phyloP scores from a whole-genome alignment of 2,113 vertebrate species.

The Dipodomys ordii region DNA sequence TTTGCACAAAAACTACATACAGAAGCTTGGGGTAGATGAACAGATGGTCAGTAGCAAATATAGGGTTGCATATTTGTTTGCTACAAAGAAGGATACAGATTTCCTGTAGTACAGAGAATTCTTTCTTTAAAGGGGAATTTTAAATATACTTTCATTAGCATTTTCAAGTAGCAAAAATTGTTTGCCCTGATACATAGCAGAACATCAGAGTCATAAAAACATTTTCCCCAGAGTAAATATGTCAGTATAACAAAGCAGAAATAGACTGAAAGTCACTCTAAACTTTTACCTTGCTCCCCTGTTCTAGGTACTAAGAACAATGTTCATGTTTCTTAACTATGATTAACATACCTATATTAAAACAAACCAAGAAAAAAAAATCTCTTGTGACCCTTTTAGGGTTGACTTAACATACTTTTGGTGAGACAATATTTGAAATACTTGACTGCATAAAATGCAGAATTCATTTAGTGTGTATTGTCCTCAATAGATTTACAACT shows the following conservation, averaged over 20 bases:
- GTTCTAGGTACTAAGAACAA: background rate
- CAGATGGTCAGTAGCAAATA: slow-evolving; percentile 23
- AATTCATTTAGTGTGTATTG: background rate
- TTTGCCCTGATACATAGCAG: background rate
- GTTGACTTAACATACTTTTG: background rate
- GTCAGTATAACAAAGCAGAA: background rate
- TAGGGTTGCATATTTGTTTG: background rate
- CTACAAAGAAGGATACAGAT: background rate
- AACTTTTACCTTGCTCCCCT: background rate
- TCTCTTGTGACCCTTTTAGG: background rate
- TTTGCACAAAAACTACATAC: slow-evolving; percentile 6
- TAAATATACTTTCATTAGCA: background rate
- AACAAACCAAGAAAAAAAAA: slow-evolving; percentile 41
- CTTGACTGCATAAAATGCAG: background rate
- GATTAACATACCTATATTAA: slow-evolving; percentile 47
- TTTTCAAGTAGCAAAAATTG: background rate
- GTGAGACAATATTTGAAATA: background rate
- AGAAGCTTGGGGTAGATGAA: background rate
- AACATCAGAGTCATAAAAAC: slow-evolving; percentile 12
- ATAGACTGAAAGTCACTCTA: slow-evolving; percentile 8
- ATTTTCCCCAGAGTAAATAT: slow-evolving; percentile 29
- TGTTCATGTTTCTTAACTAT: background rate
- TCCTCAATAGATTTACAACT: background rate
- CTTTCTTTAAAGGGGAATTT: background rate
- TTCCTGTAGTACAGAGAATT: background rate